Evolutionary conservation across 2,888 invertebrate species (phyloP), one percentile per base, ranked within the genome.

Genomic region (Yponomeuta sedellus): DNA sequence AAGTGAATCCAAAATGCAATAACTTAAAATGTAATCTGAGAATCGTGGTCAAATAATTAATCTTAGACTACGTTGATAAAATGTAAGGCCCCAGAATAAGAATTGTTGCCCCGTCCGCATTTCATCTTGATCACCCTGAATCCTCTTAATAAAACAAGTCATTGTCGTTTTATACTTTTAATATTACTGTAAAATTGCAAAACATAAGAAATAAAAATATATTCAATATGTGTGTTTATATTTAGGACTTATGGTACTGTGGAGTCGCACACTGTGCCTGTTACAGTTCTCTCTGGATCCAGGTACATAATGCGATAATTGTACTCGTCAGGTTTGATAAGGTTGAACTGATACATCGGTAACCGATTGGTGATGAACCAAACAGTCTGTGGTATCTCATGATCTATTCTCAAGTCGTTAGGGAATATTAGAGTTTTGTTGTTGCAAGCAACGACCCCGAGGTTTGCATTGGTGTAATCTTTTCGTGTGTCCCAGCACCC

Each of bases 401-500:
- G 92, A 75, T 97, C 97, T 57, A 96, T 92, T 76, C 95, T 94
- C 65, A 97, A 83, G 77, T 97, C 97, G 72, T 97, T 97, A 0
- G 97, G 96, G 76, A 96, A 97, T 39, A 95, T 91, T 73, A 97
- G 85, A 0, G 94, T 93, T 40, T 87, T 88, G 61, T 92, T 92
- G 78, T 93, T 93, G 68, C 92, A 83, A 0, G 94, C 95, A 0
- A 95, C 90, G 10, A 95, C 83, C 1, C 92, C 93, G 64, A 95
- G 81, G 78, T 95, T 96, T 16, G 89, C 83, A 19, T 92, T 89
- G 59, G 86, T 91, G 73, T 96, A 96, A 0, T 95, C 93, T 73
- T 95, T 95, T n/a, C 93, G 89, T 4, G 94, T 95, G 75, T 97
- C 94, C 97, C 97, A 97, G 82, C 97, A 97, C 70, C 95, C 96